Conservation (phyloP, 2,888 invertebrate species). For the Oasisia sp. region DNA sequence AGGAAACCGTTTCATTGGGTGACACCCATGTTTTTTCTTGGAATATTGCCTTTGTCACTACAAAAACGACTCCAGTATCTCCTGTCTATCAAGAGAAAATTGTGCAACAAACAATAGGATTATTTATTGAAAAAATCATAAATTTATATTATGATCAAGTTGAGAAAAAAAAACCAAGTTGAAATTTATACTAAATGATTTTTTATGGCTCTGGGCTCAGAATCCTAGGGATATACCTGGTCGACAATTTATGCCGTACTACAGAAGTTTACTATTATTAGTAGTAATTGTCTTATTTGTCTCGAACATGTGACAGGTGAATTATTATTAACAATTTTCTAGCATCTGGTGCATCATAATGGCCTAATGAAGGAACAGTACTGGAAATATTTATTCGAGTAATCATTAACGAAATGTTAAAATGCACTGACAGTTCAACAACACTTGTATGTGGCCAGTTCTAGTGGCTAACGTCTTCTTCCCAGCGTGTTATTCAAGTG, state of each 20-base stretch:
- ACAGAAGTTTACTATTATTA: too few relatives aligned
- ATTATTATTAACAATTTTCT: too few relatives aligned
- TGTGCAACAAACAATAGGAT: background rate
- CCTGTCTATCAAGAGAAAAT: background rate
- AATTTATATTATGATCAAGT: background rate
- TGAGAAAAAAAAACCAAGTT: background rate
- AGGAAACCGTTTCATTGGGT: background rate
- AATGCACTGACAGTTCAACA: background rate
- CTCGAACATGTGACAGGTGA: too few relatives aligned
- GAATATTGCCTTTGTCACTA: background rate
- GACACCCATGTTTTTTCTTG: background rate
- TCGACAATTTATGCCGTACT: too few relatives aligned
- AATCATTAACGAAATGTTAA: background rate
- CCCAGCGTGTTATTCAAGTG: background rate
- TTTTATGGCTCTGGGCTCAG: too few relatives aligned
- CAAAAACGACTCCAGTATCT: background rate
- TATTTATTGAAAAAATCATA: background rate
- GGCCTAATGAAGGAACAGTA: background rate
- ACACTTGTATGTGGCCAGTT: background rate
- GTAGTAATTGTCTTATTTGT: too few relatives aligned
- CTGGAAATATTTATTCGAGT: background rate
- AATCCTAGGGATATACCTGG: too few relatives aligned
- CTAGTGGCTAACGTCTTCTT: background rate
- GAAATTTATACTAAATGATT: too few relatives aligned
- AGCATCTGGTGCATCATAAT: background rate